Evolutionary conservation across 92 coral and sea anemone species (phyloP), one percentile per base, ranked within the genome.

Genomic region (Phenganax stokvisi): DNA sequence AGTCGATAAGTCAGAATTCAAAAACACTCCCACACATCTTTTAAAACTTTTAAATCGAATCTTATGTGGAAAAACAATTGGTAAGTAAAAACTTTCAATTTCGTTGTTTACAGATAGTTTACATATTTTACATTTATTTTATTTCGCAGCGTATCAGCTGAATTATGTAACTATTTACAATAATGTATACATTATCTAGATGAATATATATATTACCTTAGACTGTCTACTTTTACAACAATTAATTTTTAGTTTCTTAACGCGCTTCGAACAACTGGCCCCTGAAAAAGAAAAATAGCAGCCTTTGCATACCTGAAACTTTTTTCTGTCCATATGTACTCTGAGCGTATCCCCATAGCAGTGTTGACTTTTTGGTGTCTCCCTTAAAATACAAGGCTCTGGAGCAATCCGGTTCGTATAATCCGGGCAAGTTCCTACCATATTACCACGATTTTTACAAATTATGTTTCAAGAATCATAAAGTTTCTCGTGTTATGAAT

Each of bases 331-430:
- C 4, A 53, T 28, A 4, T 68, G 73, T 68, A 28, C 11, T 10
- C 54, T 68, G 9, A 68, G 15, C 17, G 53, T 68, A 68, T 68
- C 73, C 16, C n/a, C 73, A 5, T 11, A 20, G 11, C 47, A 0
- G 11, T 53, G 73, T 68, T 20, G n/a, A n/a, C 47, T 68, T 68
- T 29, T 37, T 53, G 12, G 29, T 6, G 30, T 4, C 54, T 68
- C 53, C 16, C n/a, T 37, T 10, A 29, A 30, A 20, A 6, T 37
- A 9, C 16, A 6, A 30, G 73, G 73, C 53, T 68, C 52, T 12
- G 73, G 73, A 7, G 73, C 53, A 20, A 68, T 68, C 47, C 73
- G 31, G 54, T 68, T 68, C 7, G 73, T 68, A 68, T 68, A 68
- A 12, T 68, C 73, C 47, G 73, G 53, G 9, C 52, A 53, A 7